Evolutionary conservation across 2,888 invertebrate species (phyloP), one percentile per base, ranked within the genome.

Genomic region (Cacoxenus indagator): DNA sequence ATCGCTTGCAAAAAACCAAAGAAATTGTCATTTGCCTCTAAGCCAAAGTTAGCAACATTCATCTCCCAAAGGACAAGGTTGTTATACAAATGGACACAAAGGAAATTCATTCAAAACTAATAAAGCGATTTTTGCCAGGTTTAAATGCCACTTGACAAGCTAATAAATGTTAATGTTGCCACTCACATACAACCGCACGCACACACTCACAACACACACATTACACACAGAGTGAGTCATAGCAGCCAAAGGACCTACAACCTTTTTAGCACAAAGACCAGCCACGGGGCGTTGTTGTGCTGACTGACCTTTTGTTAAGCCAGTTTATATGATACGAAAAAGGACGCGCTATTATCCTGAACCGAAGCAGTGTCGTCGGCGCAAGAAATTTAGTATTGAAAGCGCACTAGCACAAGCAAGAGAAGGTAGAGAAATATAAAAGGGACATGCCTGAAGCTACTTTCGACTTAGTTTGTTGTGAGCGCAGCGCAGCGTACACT

Each of bases 381-480:
- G 6, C 37, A 37, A 37, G 6, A 9, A 43, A 43, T n/a, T n/a
- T n/a, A 22, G 19, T 22, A 51, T 22, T 22, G 9, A 51, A 51
- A 51, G 45, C 0, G n/a, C 45, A 43, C n/a, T 43, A 51, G 22
- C 24, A 19, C 11, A 22, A 19, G 19, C 17, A 22, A 22, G 8
- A 51, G 8, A 9, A 11, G 22, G 1, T 17, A 1, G 22, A 51
- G 22, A 17, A 48, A 48, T 14, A 43, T 8, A 43, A 8, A 9
- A 43, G n/a, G n/a, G 4, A 22, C 17, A 51, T 6, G 19, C 24
- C 22, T 1, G 8, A 5, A 51, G 17, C 37, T 11, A 17, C 19
- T 59, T 59, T 31, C 19, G 31, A 59, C 59, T 59, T 59, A 59
- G 59, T 59, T 59, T 59, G 17, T 27, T 17, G n/a, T n/a, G n/a